A percentile compares a stretch with the other conserved stretches of the same genome.
Evolutionary conservation across 1,140 invertebrate species (phyloP).

Genomic region (Zaprionus gabonicus): DNA sequence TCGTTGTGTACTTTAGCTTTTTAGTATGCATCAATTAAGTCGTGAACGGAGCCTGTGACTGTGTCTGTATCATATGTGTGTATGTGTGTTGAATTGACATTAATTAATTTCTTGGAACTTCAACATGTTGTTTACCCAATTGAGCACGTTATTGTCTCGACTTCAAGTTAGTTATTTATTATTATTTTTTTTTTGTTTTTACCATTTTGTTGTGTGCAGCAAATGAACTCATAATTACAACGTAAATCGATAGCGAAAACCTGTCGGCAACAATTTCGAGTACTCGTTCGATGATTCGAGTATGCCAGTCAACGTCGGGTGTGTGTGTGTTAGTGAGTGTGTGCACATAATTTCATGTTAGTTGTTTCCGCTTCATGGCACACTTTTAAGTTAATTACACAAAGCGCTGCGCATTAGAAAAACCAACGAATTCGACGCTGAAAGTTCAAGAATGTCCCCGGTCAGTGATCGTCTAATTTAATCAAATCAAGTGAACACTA

Average conservation of each 20-base stretch:
- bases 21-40: constrained; percentile 66
- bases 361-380: constrained; percentile 64
- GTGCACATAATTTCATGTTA: constrained; percentile 51
- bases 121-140: constrained; percentile 45
- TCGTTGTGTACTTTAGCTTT: constrained; percentile 20
- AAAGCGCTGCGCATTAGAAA: constrained; percentile 38
- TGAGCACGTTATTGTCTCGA: constrained; percentile 29
- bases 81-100: constrained; percentile 48
- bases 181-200: constrained; percentile 8
- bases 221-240: constrained; percentile 37
- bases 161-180: constrained; percentile 9
- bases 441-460: constrained; percentile 53
- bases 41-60: constrained; percentile 17
- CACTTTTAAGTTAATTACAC: constrained; percentile 53
- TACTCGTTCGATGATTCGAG: background rate
- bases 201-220: constrained; percentile 10
- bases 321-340: background rate
- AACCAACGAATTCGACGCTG: background rate
- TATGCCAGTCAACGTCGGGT: background rate
- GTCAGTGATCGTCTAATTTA: constrained; percentile 49
- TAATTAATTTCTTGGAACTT: constrained; percentile 68
- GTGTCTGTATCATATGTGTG: background rate
- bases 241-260: constrained; percentile 37
- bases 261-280: constrained; percentile 34
- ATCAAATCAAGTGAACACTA: constrained; percentile 31